Evolutionary conservation across 1,140 invertebrate species (phyloP).

Genomic region (Penaeus indicus): DNA sequence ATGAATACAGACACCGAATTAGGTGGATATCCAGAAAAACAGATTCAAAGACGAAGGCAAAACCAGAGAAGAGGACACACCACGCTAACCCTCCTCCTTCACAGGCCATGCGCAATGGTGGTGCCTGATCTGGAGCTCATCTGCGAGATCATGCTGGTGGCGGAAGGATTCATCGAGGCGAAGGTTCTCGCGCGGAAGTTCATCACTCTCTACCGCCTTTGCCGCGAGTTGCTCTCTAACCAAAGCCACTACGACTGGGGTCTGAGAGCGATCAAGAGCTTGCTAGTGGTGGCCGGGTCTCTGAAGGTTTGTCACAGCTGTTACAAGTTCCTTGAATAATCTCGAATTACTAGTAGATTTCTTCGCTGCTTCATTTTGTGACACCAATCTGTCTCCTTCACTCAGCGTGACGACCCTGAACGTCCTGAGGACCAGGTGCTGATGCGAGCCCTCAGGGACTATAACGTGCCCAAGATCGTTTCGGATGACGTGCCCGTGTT

Average conservation of each 20-base stretch:
- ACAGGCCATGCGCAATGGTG: constrained; percentile 95
- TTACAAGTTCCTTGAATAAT: not conserved
- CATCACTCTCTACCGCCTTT: constrained; percentile 94
- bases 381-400: not conserved
- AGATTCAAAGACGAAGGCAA: not conserved
- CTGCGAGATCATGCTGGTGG: constrained; percentile 98
- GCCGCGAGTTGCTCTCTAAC: constrained; percentile 94
- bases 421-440: constrained; percentile 96
- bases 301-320: constrained; percentile 78
- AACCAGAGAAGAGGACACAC: not conserved
- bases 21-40: too few species aligned
- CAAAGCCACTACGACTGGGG: constrained; percentile 99
- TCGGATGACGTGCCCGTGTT: constrained; percentile 96
- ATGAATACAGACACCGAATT: too few species aligned
- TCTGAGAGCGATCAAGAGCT: constrained; percentile 94
- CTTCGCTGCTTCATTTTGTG: too few species aligned
- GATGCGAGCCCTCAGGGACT: constrained; percentile 96
- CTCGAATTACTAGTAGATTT: not conserved
- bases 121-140: constrained; percentile 98
- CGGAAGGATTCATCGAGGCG: constrained; percentile 96
- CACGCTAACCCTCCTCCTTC: constrained; percentile 70
- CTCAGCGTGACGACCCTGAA: constrained; percentile 87
- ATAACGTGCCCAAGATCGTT: constrained; percentile 96
- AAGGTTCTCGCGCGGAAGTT: constrained; percentile 93
- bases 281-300: constrained; percentile 94